These are phyloP conservation scores for Synanthedon tipuliformis DNA, from an alignment of 2,888 invertebrate genomes.

Conservation along the genomic window DNA sequence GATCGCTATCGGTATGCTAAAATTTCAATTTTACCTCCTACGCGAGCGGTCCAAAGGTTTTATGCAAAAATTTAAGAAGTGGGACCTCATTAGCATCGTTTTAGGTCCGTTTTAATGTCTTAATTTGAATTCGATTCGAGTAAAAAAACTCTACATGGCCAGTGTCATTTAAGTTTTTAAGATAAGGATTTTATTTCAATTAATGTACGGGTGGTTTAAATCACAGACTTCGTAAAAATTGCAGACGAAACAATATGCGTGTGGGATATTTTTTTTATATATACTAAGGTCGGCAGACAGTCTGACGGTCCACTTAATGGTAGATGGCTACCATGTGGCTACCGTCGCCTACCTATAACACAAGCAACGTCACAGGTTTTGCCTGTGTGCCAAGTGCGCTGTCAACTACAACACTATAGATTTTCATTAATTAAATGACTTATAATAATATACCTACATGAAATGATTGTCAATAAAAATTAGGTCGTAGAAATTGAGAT, in stretches of 20 bases:
- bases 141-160: neutral
- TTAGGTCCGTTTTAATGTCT: constrained; percentile 46
- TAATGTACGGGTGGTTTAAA: neutral
- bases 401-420: no score
- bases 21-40: constrained; percentile 31
- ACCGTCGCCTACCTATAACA: no score
- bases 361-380: no score
- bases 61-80: constrained; percentile 40
- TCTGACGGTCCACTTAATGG: no score
- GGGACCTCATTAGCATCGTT: constrained; percentile 47
- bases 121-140: constrained; percentile 41
- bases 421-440: no score
- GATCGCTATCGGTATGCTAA: constrained; percentile 14
- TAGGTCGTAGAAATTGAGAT: no score
- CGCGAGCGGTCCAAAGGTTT: constrained; percentile 15
- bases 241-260: neutral
- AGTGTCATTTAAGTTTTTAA: neutral
- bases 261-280: neutral
- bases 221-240: neutral
- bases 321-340: no score
- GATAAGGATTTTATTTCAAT: neutral
- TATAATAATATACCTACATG: no score
- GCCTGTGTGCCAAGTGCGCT: no score
- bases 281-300: neutral
- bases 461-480: no score